phyloP scores from a whole-genome alignment of 2,113 vertebrate species.

The Formicarius rufipectus region DNA sequence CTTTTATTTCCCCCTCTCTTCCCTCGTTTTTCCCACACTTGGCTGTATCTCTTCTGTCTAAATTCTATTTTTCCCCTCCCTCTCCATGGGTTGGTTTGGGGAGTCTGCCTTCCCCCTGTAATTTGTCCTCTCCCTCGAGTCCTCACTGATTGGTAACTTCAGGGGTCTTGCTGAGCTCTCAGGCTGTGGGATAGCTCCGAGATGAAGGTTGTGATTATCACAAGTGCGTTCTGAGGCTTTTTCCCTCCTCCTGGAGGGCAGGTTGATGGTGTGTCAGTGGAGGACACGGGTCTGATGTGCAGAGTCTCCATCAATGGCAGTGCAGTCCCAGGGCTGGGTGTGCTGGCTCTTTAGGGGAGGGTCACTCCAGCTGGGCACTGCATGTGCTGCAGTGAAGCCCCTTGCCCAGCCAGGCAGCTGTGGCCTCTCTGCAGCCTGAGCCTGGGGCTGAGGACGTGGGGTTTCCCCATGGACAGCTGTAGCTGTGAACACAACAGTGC shows the following conservation, averaged over 20 bases:
- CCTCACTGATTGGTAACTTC: background rate
- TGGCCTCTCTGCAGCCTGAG: fast-evolving
- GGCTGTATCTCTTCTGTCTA: background rate
- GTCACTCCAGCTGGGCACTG: background rate
- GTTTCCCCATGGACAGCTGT: background rate
- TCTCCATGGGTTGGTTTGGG: background rate
- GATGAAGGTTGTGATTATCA: background rate
- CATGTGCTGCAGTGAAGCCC: fast-evolving
- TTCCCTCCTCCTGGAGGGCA: fast-evolving
- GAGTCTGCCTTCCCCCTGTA: background rate
- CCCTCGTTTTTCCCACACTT: background rate
- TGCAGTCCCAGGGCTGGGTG: too few species aligned
- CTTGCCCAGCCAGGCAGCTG: background rate
- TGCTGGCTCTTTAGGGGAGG: background rate
- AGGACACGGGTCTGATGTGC: fast-evolving
- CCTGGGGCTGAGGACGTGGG: background rate
- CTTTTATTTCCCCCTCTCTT: background rate
- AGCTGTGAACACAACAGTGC: background rate
- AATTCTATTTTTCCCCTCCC: background rate
- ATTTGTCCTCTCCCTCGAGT: background rate
- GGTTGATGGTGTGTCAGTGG: fast-evolving
- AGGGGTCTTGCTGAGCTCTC: background rate
- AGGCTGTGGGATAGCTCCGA: background rate
- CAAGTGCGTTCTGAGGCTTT: background rate
- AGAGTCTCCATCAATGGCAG: fast-evolving